Base-by-base conservation (phyloP, 2,888 invertebrate genomes). In the Teleogryllus oceanicus region DNA sequence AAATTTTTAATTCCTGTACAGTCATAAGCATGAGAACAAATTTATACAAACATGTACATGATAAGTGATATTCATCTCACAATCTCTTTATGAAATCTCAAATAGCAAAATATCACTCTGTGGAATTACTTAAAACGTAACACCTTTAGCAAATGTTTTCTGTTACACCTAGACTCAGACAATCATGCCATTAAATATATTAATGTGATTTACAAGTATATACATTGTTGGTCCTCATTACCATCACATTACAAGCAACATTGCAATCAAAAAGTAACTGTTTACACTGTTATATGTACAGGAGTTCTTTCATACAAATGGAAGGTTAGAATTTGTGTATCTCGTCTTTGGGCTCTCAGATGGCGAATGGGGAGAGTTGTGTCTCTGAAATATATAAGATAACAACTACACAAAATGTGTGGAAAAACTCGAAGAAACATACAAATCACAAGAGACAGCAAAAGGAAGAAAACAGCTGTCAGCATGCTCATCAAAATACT, bases 381-480 rank as follows among this genome's bases (percentile, higher is more conserved):
- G 78, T 78, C 80, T 81, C 81, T 81, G 81, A 81, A 81, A 81
- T 37, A 51, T 21, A 81, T 24, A 77, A 79, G 24, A 79, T 78
- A 75, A 11, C 20, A 75, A 74, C 20, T 49, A 77, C 74, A 79
- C 21, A 24, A 49, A 79, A 50, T 74, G 16, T 49, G 49, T 50
- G 62, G 62, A 62, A 62, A 62, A 62, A 62, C 62, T 62, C 37
- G 37, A 37, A 37, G 37, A 37, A 37, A 37, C 8, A 37, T 37
- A 37, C 37, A 37, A 37, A 37, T 37, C 37, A 37, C 37, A 37
- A 37, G 8, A 37, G 37, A 37, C 37, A 37, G 37, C 37, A 37
- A 37, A 37, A 62, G n/a, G 62, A 62, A 62, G 62, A 62, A 62
- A 37, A 37, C 37, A 37, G 37, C 37, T 37, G 37, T 37, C 37